Evolutionary conservation across 2,797 vertebrate genomes (phyloP).

Genomic region (Hirundo rustica): DNA sequence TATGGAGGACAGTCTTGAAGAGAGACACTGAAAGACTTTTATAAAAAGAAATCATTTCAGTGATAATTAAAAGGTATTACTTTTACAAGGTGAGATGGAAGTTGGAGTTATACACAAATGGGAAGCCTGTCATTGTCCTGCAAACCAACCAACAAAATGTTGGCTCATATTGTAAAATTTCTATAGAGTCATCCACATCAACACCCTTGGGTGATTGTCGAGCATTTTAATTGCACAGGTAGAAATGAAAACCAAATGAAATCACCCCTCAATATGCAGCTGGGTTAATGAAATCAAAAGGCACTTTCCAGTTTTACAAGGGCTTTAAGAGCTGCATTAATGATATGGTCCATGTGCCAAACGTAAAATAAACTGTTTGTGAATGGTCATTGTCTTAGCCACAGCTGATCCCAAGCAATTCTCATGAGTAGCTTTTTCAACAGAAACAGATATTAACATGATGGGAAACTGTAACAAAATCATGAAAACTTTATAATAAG

Average conservation of each 20-base stretch:
- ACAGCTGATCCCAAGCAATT: not conserved
- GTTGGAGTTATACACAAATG: not conserved
- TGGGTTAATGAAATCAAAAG: not conserved
- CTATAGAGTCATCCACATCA: not conserved
- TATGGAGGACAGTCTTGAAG: not conserved
- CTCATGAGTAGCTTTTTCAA: not conserved
- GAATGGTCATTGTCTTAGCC: not conserved
- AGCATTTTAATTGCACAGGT: not conserved
- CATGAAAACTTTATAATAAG: not conserved
- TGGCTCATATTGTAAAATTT: not conserved
- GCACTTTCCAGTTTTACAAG: not conserved
- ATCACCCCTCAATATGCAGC: not conserved
- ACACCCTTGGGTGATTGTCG: not conserved
- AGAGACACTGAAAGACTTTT: not conserved
- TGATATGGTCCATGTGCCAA: not conserved
- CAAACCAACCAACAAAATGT: not conserved
- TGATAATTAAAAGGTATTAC: not conserved
- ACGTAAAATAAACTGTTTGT: not conserved
- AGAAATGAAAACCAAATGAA: not conserved
- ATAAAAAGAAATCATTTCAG: not conserved
- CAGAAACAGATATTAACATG: not conserved
- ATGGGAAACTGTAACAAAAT: not conserved
- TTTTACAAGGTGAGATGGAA: not conserved
- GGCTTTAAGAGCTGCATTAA: not conserved
- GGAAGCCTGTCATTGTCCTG: not conserved